These are phyloP conservation scores for Caracal caracal DNA, from an alignment of 2,113 vertebrate species.

Conservation along the genomic window DNA sequence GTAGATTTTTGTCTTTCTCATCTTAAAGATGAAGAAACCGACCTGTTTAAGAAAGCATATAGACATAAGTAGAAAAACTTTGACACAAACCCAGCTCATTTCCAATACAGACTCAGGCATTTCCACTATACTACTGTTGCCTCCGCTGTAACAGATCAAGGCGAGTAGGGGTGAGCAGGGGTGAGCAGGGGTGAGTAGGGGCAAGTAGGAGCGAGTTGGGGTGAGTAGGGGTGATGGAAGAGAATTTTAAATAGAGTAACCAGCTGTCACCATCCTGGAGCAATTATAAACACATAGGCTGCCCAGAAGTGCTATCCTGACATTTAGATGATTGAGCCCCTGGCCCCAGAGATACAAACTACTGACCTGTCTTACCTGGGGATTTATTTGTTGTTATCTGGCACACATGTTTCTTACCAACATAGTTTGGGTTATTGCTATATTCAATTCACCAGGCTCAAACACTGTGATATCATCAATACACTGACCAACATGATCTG, in stretches of 20 bases:
- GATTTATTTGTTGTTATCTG: not conserved
- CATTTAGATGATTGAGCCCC: not conserved
- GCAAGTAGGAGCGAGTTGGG: not conserved
- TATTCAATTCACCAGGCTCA: not conserved
- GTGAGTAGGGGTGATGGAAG: not conserved
- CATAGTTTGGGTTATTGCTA: not conserved
- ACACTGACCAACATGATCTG: not conserved
- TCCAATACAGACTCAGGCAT: not conserved
- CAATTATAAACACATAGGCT: not conserved
- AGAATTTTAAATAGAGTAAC: not conserved
- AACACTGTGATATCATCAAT: not conserved
- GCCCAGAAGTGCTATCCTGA: not conserved
- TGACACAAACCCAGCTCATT: not conserved
- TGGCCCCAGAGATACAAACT: not conserved
- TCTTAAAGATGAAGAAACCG: slow-evolving; percentile 29
- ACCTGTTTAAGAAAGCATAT: not conserved
- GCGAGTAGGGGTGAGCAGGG: not conserved
- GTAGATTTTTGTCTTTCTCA: not conserved
- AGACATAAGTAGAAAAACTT: not conserved
- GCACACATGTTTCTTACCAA: not conserved
- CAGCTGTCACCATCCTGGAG: not conserved
- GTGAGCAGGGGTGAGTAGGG: not conserved
- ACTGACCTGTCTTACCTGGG: not conserved
- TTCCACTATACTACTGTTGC: not conserved
- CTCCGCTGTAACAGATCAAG: not conserved